These are phyloP conservation scores for Pipistrellus nathusii DNA, from an alignment of 2,797 vertebrate genomes.

Conservation along the genomic window DNA sequence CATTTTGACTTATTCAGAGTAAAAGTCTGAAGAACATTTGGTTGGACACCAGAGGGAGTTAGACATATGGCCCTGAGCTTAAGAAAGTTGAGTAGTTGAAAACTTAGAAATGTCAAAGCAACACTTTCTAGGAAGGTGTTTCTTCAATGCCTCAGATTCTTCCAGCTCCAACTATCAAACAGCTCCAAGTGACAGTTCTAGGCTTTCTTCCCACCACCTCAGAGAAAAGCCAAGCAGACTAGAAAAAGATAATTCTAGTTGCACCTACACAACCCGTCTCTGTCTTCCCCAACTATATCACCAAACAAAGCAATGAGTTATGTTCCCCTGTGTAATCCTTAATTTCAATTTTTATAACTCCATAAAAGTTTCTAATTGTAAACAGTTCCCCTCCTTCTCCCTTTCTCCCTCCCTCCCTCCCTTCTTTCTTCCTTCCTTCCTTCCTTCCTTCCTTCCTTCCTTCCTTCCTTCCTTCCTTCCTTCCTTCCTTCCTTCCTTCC, in stretches of 20 bases:
- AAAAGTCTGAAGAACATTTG: neutral
- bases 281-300: neutral
- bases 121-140: neutral
- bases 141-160: neutral
- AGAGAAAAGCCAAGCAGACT: neutral
- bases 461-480: no score
- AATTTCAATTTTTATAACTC: conserved; percentile 1
- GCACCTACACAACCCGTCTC: no score
- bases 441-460: no score
- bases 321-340: neutral
- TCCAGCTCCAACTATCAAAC: neutral
- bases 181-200: neutral
- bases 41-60: neutral
- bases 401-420: neutral
- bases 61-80: neutral
- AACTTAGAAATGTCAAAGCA: neutral
- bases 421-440: neutral
- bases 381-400: neutral
- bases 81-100: neutral
- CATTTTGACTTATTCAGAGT: neutral
- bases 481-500: neutral
- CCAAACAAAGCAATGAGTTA: neutral
- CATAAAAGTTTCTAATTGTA: neutral
- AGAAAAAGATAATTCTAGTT: neutral
- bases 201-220: neutral